Base-by-base conservation (phyloP, 2,888 invertebrate species). In the Ennomos fuscantarius region DNA sequence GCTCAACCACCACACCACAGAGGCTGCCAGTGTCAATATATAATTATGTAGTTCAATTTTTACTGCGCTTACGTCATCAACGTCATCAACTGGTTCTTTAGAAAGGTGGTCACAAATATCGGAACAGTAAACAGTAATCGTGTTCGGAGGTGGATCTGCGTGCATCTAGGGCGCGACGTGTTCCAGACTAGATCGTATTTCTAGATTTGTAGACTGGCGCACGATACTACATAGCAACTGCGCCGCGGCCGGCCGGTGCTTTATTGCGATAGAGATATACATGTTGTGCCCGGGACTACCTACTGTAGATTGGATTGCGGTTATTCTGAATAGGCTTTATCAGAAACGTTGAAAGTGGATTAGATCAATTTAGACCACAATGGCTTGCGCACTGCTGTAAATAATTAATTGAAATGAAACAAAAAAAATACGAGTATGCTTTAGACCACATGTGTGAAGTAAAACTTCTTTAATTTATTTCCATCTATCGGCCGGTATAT, bases 171-270 rank as follows among this genome's bases (percentile, higher is more conserved):
- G 68, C 79, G 76, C 72, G 73, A 72, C 73, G 74, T 77, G 74
- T 70, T 76, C 71, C 74, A 77, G 78, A 69, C 74, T 66, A 77
- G 77, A 82, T 81, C 74, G 72, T 70, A 76, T 82, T 76, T 81
- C 83, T 82, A 84, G 85, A 83, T 84, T 74, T 78, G 76, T 76
- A 79, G 76, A 73, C 70, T 75, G 72, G 72, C 70, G 76, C 77
- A 76, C 70, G 75, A 70, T 43, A 46, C 45, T 12, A 45, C 74
- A 11, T 11, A 40, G 76, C 75, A 75, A 79, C 76, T 60, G 81
- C 74, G 74, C 70, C 66, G 73, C 60, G 67, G 68, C 63, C 60
- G 66, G 68, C 63, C 68, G 64, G 62, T 72, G 68, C 60, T 68
- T 67, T 67, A 69, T 70, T 63, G 58, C 41, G 24, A 33, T 13